Base-by-base conservation (phyloP, 2,888 invertebrate species). In the Morpho helenor region DNA sequence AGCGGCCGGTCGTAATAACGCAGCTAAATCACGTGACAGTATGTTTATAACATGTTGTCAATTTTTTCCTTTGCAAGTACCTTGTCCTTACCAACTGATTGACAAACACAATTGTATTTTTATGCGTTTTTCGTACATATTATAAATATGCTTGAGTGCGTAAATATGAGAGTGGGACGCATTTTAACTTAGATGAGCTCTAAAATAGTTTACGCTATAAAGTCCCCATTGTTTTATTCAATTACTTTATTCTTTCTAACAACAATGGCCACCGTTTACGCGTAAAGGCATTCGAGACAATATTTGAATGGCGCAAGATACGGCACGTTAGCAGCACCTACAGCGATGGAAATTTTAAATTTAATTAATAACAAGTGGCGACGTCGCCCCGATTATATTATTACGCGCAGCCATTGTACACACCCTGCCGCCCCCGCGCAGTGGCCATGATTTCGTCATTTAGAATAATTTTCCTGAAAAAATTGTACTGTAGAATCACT, bases 311-410 rank as follows among this genome's bases (percentile, higher is more conserved):
- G 57, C 56, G 62, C 53, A 64, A 61, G 65, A 64, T 58, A 66
- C 66, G 65, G 65, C 68, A 62, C 64, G 66, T 53, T 51, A 56
- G 62, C 57, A 62, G 68, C 69, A 69, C 69, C 65, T 69, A 66
- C 65, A 71, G 80, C 77, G 78, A 84, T 84, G 85, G 78, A 84
- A 82, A 87, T 87, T 86, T 88, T 82, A 86, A 88, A 85, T 87
- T 87, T 84, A 88, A 88, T 88, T 88, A 88, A 87, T 86, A 75
- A 80, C 82, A 82, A 86, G 85, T 85, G 83, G 80, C 80, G 80
- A 77, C 80, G 81, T 76, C 76, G 75, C 73, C 68, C 79, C 82
- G 86, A 86, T 88, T 87, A 87, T 87, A 87, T 84, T 87, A 87
- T 87, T 81, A 85, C 79, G 82, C 76, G 70, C 76, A 62, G 74